Evolutionary conservation across 2,797 vertebrate species (phyloP).

Genomic region (Phoebastria nigripes): DNA sequence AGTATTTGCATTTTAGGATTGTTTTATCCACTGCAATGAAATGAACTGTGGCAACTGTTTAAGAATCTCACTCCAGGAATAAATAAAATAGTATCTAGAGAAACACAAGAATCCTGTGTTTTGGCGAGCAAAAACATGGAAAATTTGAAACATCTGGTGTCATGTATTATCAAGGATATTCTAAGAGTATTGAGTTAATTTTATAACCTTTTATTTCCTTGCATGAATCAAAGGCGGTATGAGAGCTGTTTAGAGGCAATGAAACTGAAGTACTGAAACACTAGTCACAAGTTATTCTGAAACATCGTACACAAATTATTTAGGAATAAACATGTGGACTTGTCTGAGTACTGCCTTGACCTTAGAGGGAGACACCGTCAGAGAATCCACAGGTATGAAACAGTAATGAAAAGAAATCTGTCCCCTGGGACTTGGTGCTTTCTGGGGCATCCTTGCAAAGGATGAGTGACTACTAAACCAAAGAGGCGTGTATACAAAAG

Average conservation of each 20-base stretch:
- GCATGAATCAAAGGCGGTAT: background rate
- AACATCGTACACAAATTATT: background rate
- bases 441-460: background rate
- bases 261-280: background rate
- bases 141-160: background rate
- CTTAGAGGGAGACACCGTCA: background rate
- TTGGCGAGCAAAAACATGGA: background rate
- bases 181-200: background rate
- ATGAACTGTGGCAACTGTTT: background rate
- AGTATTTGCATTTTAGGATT: background rate
- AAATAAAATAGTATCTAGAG: background rate
- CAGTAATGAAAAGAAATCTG: background rate
- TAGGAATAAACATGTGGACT: background rate
- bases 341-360: background rate
- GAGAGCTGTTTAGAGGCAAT: background rate
- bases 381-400: background rate
- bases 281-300: background rate
- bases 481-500: background rate
- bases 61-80: background rate
- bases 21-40: background rate
- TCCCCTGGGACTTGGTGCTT: background rate
- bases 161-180: background rate
- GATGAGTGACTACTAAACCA: background rate
- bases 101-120: background rate
- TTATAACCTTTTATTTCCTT: background rate